Evolutionary conservation across 2,113 vertebrate species (phyloP).

Genomic region (Rana temporaria): DNA sequence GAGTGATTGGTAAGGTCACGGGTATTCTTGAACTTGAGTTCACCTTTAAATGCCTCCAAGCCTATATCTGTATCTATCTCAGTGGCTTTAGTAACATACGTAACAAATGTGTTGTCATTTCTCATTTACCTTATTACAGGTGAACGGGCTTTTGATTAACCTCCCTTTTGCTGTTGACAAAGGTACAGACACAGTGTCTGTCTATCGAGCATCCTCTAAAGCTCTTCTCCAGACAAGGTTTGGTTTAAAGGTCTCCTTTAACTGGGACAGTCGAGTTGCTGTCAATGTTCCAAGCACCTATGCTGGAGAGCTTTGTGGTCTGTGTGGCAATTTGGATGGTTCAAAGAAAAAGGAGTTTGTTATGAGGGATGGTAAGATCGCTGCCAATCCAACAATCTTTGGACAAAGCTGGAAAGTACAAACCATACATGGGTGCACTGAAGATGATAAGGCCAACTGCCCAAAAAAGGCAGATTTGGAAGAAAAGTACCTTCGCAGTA

Average conservation of each 20-base stretch:
- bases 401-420: conserved; percentile 71
- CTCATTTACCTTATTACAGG: background rate
- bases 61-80: no score
- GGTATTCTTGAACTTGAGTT: no score
- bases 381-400: conserved; percentile 51
- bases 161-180: background rate
- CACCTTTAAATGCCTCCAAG: no score
- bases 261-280: conserved; percentile 66
- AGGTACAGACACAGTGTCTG: background rate
- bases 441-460: conserved; percentile 67
- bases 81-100: no score
- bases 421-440: conserved; percentile 65
- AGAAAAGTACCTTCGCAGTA: conserved; percentile 62
- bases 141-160: conserved; percentile 17
- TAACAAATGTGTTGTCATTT: background rate
- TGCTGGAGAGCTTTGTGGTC: conserved; percentile 71
- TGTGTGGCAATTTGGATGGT: conserved; percentile 75
- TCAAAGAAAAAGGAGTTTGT: conserved; percentile 67
- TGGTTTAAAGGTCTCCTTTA: conserved; percentile 68
- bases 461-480: conserved; percentile 64
- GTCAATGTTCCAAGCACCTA: conserved; percentile 71
- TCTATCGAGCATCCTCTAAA: conserved; percentile 57
- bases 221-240: conserved; percentile 69
- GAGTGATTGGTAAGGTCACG: no score
- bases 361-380: conserved; percentile 58